phyloP scores from a whole-genome alignment of 2,888 invertebrate species.

The Meliscaeva auricollis region DNA sequence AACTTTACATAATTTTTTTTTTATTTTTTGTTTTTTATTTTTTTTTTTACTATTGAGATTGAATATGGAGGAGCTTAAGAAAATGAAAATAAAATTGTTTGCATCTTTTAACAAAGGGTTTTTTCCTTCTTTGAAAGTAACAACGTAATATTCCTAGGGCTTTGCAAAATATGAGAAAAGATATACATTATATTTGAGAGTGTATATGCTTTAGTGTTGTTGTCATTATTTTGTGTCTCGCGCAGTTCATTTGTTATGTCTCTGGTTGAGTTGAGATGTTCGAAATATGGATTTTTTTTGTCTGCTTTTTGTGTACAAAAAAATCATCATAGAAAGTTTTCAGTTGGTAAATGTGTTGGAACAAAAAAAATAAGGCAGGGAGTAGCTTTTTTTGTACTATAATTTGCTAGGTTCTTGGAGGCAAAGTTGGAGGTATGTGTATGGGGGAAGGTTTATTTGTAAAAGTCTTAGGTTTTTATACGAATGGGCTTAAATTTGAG shows the following conservation, averaged over 20 bases:
- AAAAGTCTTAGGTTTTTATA: too few relatives aligned
- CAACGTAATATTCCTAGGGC: constrained; percentile 29
- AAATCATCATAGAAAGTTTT: too few relatives aligned
- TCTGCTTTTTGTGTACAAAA: neutral
- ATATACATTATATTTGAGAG: too few relatives aligned
- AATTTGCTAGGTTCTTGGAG: too few relatives aligned
- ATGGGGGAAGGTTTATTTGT: too few relatives aligned
- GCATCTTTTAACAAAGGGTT: constrained; percentile 54
- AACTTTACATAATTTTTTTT: constrained; percentile 12
- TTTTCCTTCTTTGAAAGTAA: constrained; percentile 26
- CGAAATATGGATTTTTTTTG: neutral
- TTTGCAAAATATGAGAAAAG: constrained; percentile 17
- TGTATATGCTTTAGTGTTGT: neutral
- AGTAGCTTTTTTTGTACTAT: too few relatives aligned
- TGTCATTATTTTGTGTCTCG: constrained; percentile 29
- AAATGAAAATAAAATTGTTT: constrained; percentile 50
- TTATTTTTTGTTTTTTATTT: neutral
- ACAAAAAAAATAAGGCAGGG: too few relatives aligned
- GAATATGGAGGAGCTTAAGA: constrained; percentile 10
- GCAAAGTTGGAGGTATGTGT: too few relatives aligned
- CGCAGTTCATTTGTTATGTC: constrained; percentile 23
- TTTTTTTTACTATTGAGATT: neutral
- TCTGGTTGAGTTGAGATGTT: neutral
- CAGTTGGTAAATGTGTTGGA: too few relatives aligned
- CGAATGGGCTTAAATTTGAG: too few relatives aligned